Conservation (phyloP, 2,113 vertebrate genomes). For the Pollachius pollachius region DNA sequence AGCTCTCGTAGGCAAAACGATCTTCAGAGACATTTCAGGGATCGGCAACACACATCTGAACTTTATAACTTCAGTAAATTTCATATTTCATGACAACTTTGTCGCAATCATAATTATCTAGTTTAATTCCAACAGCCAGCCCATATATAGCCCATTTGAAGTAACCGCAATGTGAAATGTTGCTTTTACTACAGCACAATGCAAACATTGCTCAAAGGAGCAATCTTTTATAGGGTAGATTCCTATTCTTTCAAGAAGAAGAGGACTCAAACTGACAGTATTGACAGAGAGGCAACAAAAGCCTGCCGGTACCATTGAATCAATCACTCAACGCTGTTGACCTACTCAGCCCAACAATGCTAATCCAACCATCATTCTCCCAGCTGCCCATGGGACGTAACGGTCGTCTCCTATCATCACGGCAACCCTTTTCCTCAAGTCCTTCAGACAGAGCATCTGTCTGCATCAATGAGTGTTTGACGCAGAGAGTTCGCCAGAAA, state of each 20-base stretch:
- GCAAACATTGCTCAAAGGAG: too few relatives aligned
- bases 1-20: conserved; percentile 18
- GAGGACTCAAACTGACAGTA: neutral
- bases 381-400: conserved; percentile 11
- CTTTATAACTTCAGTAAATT: conserved; percentile 43
- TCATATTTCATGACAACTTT: conserved; percentile 47
- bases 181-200: neutral
- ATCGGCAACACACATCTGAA: conserved; percentile 27
- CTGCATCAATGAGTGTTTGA: conserved; percentile 7
- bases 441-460: conserved; percentile 13
- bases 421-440: conserved; percentile 7
- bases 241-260: neutral
- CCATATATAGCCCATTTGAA: neutral
- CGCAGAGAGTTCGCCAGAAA: conserved; percentile 9
- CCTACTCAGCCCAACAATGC: conserved; percentile 3
- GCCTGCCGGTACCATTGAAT: neutral
- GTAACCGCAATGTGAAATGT: neutral
- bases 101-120: conserved; percentile 53
- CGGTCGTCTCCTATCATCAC: conserved; percentile 13
- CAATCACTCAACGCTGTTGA: neutral
- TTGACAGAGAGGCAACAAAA: neutral
- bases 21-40: neutral
- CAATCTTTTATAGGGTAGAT: too few relatives aligned
- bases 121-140: neutral
- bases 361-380: conserved; percentile 10